Evolutionary conservation across 1,140 invertebrate species (phyloP).

Genomic region (Euwallacea fornicatus): DNA sequence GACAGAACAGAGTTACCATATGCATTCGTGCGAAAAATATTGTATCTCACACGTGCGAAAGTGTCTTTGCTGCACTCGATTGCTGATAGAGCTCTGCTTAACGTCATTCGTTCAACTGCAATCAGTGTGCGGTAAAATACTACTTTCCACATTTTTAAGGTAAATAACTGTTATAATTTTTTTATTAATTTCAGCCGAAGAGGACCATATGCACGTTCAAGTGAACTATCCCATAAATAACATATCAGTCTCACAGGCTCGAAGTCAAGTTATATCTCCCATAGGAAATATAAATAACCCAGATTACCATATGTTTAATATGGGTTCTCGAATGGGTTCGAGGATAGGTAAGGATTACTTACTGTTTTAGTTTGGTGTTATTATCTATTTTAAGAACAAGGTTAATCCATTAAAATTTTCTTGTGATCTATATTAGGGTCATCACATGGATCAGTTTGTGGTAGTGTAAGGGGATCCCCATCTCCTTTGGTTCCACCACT

Average conservation of each 20-base stretch:
- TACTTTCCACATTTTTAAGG: too few relatives aligned
- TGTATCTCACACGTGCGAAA: too few relatives aligned
- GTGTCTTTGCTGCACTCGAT: too few relatives aligned
- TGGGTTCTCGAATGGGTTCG: constrained; percentile 50
- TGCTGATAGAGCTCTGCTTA: too few relatives aligned
- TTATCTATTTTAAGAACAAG: neutral
- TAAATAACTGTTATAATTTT: too few relatives aligned
- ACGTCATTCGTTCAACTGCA: too few relatives aligned
- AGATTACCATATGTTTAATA: constrained; percentile 48
- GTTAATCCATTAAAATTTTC: constrained; percentile 4
- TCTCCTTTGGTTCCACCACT: constrained; percentile 51
- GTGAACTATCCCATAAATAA: constrained; percentile 44
- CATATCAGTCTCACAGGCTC: constrained; percentile 37
- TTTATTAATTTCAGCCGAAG: constrained; percentile 55
- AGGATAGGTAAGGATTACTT: constrained; percentile 38
- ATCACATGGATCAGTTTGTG: constrained; percentile 54
- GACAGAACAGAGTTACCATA: too few relatives aligned
- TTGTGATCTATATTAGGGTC: constrained; percentile 54
- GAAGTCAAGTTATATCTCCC: constrained; percentile 50
- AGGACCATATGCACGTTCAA: constrained; percentile 57
- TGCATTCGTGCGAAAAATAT: too few relatives aligned
- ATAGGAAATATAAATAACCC: constrained; percentile 52
- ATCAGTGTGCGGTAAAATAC: too few relatives aligned
- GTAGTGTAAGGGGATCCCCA: constrained; percentile 50
- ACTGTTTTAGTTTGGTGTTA: too few relatives aligned